These are phyloP conservation scores for Fundulus diaphanus DNA, from an alignment of 2,797 vertebrate genomes.

Conservation along the genomic window DNA sequence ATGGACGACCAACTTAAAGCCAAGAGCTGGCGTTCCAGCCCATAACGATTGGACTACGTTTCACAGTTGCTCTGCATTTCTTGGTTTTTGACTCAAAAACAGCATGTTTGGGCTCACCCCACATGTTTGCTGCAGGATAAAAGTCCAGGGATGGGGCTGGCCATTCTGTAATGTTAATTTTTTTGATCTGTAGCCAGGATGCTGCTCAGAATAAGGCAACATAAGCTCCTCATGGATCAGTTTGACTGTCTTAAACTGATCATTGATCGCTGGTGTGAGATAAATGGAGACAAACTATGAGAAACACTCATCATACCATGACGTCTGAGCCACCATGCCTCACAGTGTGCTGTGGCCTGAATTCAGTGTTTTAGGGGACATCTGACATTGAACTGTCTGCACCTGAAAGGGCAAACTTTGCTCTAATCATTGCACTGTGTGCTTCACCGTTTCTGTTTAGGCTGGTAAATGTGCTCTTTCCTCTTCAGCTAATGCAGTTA, in stretches of 20 bases:
- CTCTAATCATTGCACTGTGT: neutral
- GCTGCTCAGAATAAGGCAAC: too few relatives aligned
- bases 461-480: neutral
- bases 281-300: neutral
- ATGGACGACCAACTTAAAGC: neutral
- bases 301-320: neutral
- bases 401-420: too few relatives aligned
- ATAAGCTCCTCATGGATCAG: too few relatives aligned
- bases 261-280: neutral
- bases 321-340: neutral
- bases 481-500: neutral
- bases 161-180: neutral
- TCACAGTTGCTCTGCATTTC: neutral
- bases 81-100: neutral
- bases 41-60: neutral
- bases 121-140: neutral
- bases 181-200: neutral
- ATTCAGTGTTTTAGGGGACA: neutral
- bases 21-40: neutral
- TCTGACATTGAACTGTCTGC: neutral
- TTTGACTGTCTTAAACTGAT: too few relatives aligned
- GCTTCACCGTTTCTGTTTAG: neutral
- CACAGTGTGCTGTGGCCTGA: neutral
- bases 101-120: neutral
- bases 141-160: neutral